Evolutionary conservation across 2,888 invertebrate species (phyloP).

Genomic region (Drosophila anomelani): DNA sequence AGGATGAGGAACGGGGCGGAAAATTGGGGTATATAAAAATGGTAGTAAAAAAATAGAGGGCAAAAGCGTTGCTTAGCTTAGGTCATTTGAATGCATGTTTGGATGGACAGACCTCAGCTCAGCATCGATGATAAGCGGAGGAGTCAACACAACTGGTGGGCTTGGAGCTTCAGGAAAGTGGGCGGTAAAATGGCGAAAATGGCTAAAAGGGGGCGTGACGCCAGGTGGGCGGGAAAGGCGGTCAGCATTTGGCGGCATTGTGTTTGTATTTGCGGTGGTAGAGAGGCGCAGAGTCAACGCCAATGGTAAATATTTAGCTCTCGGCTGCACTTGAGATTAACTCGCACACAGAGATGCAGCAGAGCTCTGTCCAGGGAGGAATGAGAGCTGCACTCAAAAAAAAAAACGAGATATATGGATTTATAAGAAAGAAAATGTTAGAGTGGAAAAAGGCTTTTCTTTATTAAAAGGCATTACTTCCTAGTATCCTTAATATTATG

Average conservation of each 20-base stretch:
- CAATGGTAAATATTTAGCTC: conserved; percentile 78
- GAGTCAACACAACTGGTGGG: conserved; percentile 47
- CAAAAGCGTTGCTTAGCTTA: conserved; percentile 24
- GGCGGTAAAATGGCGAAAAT: neutral
- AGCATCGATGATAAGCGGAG: conserved; percentile 61
- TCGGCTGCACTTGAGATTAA: conserved; percentile 80
- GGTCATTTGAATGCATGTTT: conserved; percentile 67
- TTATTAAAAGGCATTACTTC: neutral
- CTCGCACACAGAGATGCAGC: conserved; percentile 56
- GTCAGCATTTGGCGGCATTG: conserved; percentile 27
- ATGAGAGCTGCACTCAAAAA: conserved; percentile 1
- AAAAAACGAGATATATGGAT: neutral
- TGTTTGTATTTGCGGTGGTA: conserved; percentile 28
- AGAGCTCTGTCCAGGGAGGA: conserved; percentile 4
- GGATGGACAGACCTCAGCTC: conserved; percentile 27
- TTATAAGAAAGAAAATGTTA: no score
- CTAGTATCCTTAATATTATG: neutral
- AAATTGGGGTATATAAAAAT: conserved; percentile 9
- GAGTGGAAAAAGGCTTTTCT: no score
- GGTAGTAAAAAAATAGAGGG: conserved; percentile 1
- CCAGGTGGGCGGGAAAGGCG: conserved; percentile 1
- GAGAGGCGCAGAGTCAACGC: conserved; percentile 48
- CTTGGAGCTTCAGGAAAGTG: neutral
- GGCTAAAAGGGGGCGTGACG: neutral
- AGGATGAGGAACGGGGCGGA: conserved; percentile 12